These are phyloP conservation scores for Lacanobia wlatinum DNA, from an alignment of 2,888 invertebrate species.

Conservation along the genomic window DNA sequence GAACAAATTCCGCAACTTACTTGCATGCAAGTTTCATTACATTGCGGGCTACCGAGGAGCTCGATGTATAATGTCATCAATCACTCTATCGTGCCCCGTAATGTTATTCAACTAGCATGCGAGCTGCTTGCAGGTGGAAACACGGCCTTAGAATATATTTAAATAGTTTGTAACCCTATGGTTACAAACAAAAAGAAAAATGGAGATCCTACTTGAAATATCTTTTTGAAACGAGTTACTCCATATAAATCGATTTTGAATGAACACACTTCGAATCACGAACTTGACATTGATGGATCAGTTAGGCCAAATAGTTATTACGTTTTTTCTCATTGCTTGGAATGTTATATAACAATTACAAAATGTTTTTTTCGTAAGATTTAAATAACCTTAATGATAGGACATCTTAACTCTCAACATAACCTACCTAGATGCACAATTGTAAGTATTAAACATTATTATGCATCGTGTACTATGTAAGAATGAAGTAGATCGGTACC, in stretches of 20 bases:
- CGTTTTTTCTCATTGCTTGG: too few relatives aligned
- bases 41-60: too few relatives aligned
- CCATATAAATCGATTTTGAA: constrained; percentile 49
- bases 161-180: neutral
- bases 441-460: neutral
- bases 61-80: neutral
- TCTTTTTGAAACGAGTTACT: constrained; percentile 16
- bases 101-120: too few relatives aligned
- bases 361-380: neutral
- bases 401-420: neutral
- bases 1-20: too few relatives aligned
- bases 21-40: neutral
- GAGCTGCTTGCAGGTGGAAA: too few relatives aligned
- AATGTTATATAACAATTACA: neutral
- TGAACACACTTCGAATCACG: constrained; percentile 41
- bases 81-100: neutral
- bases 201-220: too few relatives aligned
- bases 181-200: too few relatives aligned
- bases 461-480: neutral
- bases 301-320: constrained; percentile 18
- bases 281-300: constrained; percentile 54
- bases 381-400: neutral
- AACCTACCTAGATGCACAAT: neutral
- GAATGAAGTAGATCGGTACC: neutral
- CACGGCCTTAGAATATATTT: too few relatives aligned